These are phyloP conservation scores for Temnothorax nylanderi DNA, from an alignment of 1,140 invertebrate species.

Conservation along the genomic window DNA sequence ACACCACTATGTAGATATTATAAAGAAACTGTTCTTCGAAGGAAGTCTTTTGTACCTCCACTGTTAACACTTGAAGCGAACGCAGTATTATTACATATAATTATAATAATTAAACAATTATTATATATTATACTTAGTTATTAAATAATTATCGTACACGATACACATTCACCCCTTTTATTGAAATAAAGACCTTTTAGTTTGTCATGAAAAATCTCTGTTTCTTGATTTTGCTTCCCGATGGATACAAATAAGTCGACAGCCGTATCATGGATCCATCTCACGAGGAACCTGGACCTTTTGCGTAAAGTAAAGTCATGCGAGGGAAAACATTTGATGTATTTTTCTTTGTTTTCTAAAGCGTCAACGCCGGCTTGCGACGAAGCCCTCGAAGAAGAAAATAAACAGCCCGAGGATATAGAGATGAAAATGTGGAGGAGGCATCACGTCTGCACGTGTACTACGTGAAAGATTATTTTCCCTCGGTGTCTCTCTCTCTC, in stretches of 20 bases:
- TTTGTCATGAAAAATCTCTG: neutral
- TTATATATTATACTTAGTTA: neutral
- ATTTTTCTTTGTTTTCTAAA: conserved; percentile 40
- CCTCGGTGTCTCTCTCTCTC: neutral
- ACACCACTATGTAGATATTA: neutral
- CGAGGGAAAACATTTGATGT: neutral
- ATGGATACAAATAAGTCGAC: neutral
- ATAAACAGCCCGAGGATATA: conserved; percentile 12
- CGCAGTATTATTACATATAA: too few species aligned
- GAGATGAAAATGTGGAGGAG: conserved; percentile 9
- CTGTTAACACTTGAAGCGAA: neutral
- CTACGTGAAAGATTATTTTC: conserved; percentile 25
- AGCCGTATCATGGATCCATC: neutral
- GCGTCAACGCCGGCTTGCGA: neutral
- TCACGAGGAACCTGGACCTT: neutral
- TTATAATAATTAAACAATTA: neutral
- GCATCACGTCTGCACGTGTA: neutral
- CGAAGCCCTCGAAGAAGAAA: neutral
- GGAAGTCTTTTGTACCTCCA: too few species aligned
- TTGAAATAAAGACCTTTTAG: neutral
- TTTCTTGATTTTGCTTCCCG: neutral
- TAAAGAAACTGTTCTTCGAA: neutral
- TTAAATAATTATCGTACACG: neutral
- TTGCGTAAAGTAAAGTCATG: conserved; percentile 10
- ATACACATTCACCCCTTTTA: neutral